Conservation (phyloP, 1,140 invertebrate genomes). For the Ceratina australensis region DNA sequence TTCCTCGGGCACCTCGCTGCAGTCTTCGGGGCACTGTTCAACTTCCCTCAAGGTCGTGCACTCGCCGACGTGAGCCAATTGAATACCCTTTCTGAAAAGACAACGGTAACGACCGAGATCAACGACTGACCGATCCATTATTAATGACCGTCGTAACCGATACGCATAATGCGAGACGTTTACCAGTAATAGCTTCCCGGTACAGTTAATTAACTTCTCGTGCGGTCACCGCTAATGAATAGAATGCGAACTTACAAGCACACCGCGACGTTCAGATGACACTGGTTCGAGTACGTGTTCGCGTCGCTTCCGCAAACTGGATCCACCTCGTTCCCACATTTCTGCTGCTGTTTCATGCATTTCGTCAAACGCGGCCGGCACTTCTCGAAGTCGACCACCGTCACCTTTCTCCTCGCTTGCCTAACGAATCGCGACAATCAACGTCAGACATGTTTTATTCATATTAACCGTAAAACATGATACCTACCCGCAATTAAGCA, state of each 20-base stretch:
- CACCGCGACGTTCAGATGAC: conserved; percentile 89
- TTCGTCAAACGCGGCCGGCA: conserved; percentile 86
- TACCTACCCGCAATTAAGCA: conserved; percentile 92
- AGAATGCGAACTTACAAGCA: conserved; percentile 85
- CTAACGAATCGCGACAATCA: conserved; percentile 40
- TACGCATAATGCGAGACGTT: background rate
- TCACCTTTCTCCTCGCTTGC: conserved; percentile 81
- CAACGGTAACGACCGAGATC: conserved; percentile 10
- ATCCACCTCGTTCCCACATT: conserved; percentile 83
- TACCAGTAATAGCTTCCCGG: conserved; percentile 1
- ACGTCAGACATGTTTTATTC: background rate
- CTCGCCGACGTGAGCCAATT: conserved; percentile 91
- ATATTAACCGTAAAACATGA: background rate
- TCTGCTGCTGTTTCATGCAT: conserved; percentile 85
- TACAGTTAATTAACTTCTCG: background rate
- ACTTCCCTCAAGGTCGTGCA: conserved; percentile 88
- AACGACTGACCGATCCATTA: background rate
- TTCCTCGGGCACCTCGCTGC: conserved; percentile 84
- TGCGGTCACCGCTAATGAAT: no score
- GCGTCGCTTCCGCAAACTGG: conserved; percentile 92
- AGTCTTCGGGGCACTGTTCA: conserved; percentile 86
- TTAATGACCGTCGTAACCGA: background rate
- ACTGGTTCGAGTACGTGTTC: conserved; percentile 89
- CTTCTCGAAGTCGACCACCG: conserved; percentile 87
- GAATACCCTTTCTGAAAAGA: conserved; percentile 86